Percentiles rank a stretch among this genome's conserved stretches.
phyloP scores from a whole-genome alignment of 2,888 invertebrate species.

The Mythimna impura region DNA sequence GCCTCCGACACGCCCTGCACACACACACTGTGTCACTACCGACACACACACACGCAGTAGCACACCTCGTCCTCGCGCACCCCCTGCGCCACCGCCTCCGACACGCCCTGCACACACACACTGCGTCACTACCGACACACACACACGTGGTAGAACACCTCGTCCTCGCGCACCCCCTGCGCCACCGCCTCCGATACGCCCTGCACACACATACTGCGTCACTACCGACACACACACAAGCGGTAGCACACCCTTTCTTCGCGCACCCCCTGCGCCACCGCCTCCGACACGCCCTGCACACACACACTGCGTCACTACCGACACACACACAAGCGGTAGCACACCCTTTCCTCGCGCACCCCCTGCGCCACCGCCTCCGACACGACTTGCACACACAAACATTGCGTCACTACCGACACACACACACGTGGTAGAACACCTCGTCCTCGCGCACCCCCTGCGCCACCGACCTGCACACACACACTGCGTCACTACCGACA shows the following conservation, averaged over 20 bases:
- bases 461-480: not conserved
- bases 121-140: not conserved
- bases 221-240: slow-evolving; percentile 46
- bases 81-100: no score
- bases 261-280: slow-evolving; percentile 98
- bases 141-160: not conserved
- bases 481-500: not conserved
- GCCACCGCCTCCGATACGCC: slow-evolving; percentile 98
- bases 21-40: no score
- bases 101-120: slow-evolving; percentile 21
- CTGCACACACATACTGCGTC: slow-evolving; percentile 55
- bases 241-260: slow-evolving; percentile 99
- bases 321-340: slow-evolving; percentile 90
- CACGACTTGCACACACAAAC: slow-evolving; percentile 92
- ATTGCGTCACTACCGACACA: not conserved
- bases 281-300: slow-evolving; percentile 95
- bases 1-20: no score
- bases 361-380: slow-evolving; percentile 97
- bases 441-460: no score
- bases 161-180: not conserved
- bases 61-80: no score
- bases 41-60: no score
- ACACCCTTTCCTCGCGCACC: slow-evolving; percentile 98
- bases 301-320: not conserved
- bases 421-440: no score